Conservation (phyloP, 2,113 vertebrate species). For the Pan paniscus region DNA sequence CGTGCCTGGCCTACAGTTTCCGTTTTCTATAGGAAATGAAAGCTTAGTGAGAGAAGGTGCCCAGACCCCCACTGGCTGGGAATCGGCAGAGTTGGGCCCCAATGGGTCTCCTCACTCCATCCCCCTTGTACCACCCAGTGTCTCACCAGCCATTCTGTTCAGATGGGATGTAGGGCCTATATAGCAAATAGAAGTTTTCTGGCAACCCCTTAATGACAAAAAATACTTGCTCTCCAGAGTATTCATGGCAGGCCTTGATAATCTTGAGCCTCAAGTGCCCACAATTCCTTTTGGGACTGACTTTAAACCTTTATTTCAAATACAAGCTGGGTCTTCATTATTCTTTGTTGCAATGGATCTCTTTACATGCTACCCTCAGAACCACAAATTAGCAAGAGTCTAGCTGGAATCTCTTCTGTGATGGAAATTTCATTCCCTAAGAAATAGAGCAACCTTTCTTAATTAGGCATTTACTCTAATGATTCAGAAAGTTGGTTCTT, state of each 20-base stretch:
- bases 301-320: not conserved
- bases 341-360: rapidly evolving
- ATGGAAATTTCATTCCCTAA: not conserved
- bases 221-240: not conserved
- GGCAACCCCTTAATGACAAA: not conserved
- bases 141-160: not conserved
- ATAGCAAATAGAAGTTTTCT: not conserved
- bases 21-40: not conserved
- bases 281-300: not conserved
- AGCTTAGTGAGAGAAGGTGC: rapidly evolving
- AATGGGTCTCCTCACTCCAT: rapidly evolving
- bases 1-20: not conserved
- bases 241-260: not conserved
- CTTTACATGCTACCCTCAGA: not conserved
- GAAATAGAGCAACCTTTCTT: not conserved
- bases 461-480: not conserved
- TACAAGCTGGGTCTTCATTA: not conserved
- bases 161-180: too few relatives aligned
- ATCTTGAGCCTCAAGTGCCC: not conserved
- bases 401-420: not conserved
- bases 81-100: rapidly evolving
- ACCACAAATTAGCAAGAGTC: not conserved
- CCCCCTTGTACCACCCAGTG: too few relatives aligned
- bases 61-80: rapidly evolving
- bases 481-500: not conserved